Percentiles rank a stretch among this genome's conserved stretches.
phyloP scores from a whole-genome alignment of 1,140 invertebrate species.

The Oncopodura yosiiana region DNA sequence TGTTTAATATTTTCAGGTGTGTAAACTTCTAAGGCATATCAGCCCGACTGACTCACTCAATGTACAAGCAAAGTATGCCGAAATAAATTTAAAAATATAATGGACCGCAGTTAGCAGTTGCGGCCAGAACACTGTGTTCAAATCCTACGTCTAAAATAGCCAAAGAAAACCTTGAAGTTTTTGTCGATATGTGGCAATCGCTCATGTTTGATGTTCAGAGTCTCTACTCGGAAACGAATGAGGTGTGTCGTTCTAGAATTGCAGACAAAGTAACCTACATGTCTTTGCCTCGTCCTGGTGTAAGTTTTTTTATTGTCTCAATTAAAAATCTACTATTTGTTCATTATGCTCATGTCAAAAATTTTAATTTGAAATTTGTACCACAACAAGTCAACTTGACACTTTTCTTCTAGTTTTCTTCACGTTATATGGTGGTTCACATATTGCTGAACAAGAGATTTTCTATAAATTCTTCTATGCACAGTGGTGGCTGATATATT shows the following conservation, averaged over 20 bases:
- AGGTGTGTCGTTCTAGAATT: slow-evolving; percentile 59
- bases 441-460: not conserved
- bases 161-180: slow-evolving; percentile 81
- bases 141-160: slow-evolving; percentile 91
- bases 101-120: slow-evolving; percentile 85
- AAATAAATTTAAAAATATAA: slow-evolving; percentile 88
- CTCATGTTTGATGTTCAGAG: slow-evolving; percentile 75
- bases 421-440: not conserved
- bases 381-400: not conserved
- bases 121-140: slow-evolving; percentile 79
- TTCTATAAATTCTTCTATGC: not conserved
- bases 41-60: slow-evolving; percentile 86
- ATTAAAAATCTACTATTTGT: not conserved
- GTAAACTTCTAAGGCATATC: slow-evolving; percentile 90
- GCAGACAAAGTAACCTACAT: slow-evolving; percentile 86
- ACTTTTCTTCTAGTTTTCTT: not conserved
- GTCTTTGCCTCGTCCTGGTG: slow-evolving; percentile 85
- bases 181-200: slow-evolving; percentile 94
- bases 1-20: slow-evolving; percentile 55
- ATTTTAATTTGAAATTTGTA: not conserved
- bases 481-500: not conserved
- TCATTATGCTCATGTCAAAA: not conserved
- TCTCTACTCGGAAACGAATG: slow-evolving; percentile 79
- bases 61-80: slow-evolving; percentile 89
- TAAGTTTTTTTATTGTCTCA: slow-evolving; percentile 46